Percentiles rank a stretch among this genome's conserved stretches.
Evolutionary conservation across 2,888 invertebrate species (phyloP).

Genomic region (Cancer borealis): DNA sequence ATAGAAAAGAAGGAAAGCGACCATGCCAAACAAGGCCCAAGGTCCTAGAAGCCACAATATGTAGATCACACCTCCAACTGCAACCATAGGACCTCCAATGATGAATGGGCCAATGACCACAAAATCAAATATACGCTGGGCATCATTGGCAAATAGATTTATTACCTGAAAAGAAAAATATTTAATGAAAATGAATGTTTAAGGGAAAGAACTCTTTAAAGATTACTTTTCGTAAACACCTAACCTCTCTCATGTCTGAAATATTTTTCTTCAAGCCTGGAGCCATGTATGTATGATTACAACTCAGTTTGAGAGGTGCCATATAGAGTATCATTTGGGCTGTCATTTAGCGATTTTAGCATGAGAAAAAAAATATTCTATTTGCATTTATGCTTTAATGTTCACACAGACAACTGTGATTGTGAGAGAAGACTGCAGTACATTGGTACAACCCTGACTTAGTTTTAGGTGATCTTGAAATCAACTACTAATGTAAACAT

Average conservation of each 20-base stretch:
- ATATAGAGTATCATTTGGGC: too few species aligned
- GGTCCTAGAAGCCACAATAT: conserved; percentile 82
- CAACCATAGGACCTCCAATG: conserved; percentile 82
- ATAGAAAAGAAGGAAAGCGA: conserved; percentile 82
- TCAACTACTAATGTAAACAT: too few species aligned
- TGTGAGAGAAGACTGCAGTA: background rate
- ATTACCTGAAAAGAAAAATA: conserved; percentile 81
- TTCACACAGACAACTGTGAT: background rate
- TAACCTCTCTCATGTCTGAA: background rate
- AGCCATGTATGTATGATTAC: background rate
- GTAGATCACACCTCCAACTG: conserved; percentile 81
- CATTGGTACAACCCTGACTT: too few species aligned
- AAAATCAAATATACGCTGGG: conserved; percentile 83
- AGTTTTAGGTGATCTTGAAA: too few species aligned
- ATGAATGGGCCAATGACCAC: conserved; percentile 82
- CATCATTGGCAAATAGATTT: conserved; percentile 83
- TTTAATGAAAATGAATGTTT: background rate
- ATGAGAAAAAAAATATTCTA: too few species aligned
- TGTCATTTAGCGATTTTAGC: too few species aligned
- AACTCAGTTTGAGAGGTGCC: too few species aligned
- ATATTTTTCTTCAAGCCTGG: background rate
- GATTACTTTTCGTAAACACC: background rate
- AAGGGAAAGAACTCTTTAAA: background rate
- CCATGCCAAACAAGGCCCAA: conserved; percentile 82
- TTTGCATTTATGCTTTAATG: background rate